Conservation (phyloP, 2,888 invertebrate species). For the Sicus ferrugineus region DNA sequence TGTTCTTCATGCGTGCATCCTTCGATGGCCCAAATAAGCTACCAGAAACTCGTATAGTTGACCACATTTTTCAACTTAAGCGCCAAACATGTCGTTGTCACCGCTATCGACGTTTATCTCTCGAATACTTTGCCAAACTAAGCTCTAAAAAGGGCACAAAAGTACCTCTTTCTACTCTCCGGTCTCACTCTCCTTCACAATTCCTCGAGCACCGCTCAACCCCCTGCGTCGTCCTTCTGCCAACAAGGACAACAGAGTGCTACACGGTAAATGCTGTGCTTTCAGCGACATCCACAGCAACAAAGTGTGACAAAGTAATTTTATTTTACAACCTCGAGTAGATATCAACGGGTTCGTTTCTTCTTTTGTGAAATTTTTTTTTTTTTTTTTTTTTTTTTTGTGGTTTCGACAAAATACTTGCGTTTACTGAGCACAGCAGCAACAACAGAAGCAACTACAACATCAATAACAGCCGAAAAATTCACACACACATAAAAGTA, state of each 20-base stretch:
- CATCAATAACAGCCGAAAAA: not conserved
- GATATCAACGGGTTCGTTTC: not conserved
- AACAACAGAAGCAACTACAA: not conserved
- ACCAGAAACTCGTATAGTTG: not conserved
- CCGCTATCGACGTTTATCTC: not conserved
- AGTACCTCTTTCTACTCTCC: no score
- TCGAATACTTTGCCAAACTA: slow-evolving; percentile 42
- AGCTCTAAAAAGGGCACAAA: slow-evolving; percentile 52
- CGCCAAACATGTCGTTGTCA: not conserved
- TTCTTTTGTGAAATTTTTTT: not conserved
- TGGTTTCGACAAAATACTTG: not conserved
- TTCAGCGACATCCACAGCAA: not conserved
- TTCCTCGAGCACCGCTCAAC: no score
- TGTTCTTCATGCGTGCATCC: not conserved
- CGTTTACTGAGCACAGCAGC: not conserved
- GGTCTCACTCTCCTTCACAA: no score
- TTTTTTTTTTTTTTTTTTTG: not conserved
- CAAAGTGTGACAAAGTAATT: slow-evolving; percentile 55
- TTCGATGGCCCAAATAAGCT: not conserved
- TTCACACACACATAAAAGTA: not conserved
- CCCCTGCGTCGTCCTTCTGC: no score
- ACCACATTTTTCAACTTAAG: not conserved
- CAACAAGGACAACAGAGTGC: not conserved
- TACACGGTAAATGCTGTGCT: not conserved
- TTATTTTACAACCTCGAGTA: slow-evolving; percentile 40